Evolutionary conservation across 2,797 vertebrate genomes (phyloP), one percentile per base, ranked within the genome.

Genomic region (Diplodus sargus): DNA sequence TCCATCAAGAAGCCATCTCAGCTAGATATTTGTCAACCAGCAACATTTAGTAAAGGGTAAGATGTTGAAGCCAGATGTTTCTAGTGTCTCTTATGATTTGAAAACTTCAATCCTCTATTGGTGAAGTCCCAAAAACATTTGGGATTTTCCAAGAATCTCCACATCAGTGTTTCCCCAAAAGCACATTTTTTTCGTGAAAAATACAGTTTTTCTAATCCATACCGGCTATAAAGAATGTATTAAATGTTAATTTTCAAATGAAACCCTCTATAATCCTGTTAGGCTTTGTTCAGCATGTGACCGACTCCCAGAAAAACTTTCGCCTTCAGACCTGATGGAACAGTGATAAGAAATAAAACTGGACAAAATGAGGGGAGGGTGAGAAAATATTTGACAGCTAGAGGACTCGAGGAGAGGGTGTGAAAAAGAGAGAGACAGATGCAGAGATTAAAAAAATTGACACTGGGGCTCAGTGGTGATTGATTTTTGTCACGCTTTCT

Each of bases 401-500:
- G 42, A 5, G 4, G 7, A 70, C 42, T 10, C 22, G 15, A 74
- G 30, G 61, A 74, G 28, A 14, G 25, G 11, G n/a, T 68, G 47
- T 74, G 70, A 70, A 71, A 63, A 58, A 45, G 30, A 34, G n/a
- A 6, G 7, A 4, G 63, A 51, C 57, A 54, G 57, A 52, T 3
- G 51, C n/a, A 61, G 7, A 3, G 25, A 65, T 56, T 9, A 53
- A 58, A 58, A 51, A 48, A 8, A 48, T 2, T 70, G 16, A 23
- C 45, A 22, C 16, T 8, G 16, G 3, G 16, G 59, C 42, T 4
- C 53, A 39, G 0, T n/a, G 30, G 15, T 68, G 54, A 81, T 74
- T 71, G 65, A 75, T 72, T 53, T 71, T 56, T 63, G 42, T 62
- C 78, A 64, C 59, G 23, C 2, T 75, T 16, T 42, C 30, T 48